These are phyloP conservation scores for Caenorhabditis sp. DNA, from an alignment of 2,888 invertebrate species.

Conservation along the genomic window DNA sequence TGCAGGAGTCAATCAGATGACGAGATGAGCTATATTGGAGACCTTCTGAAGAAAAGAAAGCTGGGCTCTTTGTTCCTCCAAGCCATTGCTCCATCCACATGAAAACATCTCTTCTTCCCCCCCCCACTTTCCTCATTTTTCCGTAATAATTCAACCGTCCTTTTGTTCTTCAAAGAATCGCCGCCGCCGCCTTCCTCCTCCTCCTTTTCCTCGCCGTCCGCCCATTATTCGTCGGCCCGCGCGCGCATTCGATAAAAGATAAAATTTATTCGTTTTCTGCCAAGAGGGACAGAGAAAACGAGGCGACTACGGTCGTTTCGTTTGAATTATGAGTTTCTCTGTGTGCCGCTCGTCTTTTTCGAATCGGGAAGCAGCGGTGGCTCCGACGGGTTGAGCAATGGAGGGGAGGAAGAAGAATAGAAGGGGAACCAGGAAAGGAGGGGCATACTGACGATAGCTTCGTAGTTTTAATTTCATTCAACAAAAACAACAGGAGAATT, in stretches of 20 bases:
- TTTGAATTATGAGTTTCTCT: constrained; percentile 50
- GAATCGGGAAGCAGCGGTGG: neutral
- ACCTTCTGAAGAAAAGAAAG: too few relatives aligned
- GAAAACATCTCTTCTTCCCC: constrained; percentile 4
- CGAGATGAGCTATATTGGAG: too few relatives aligned
- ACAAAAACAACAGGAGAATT: neutral
- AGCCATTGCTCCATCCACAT: neutral
- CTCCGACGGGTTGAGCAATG: neutral
- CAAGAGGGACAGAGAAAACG: constrained; percentile 14
- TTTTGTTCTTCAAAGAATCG: constrained; percentile 44
- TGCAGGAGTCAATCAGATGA: too few relatives aligned
- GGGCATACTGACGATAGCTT: neutral
- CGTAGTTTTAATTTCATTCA: neutral
- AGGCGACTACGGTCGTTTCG: constrained; percentile 34
- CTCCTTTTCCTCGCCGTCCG: constrained; percentile 7
- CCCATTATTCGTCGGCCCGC: constrained; percentile 49
- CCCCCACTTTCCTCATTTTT: neutral
- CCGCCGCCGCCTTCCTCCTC: too few relatives aligned
- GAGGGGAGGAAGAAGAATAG: too few relatives aligned
- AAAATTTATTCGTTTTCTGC: constrained; percentile 64
- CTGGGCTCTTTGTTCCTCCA: neutral
- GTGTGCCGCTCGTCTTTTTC: neutral
- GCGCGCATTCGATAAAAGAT: constrained; percentile 62
- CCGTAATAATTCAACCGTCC: constrained; percentile 49
- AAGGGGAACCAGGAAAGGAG: neutral